phyloP scores from a whole-genome alignment of 2,797 vertebrate genomes.

The Smutsia gigantea region DNA sequence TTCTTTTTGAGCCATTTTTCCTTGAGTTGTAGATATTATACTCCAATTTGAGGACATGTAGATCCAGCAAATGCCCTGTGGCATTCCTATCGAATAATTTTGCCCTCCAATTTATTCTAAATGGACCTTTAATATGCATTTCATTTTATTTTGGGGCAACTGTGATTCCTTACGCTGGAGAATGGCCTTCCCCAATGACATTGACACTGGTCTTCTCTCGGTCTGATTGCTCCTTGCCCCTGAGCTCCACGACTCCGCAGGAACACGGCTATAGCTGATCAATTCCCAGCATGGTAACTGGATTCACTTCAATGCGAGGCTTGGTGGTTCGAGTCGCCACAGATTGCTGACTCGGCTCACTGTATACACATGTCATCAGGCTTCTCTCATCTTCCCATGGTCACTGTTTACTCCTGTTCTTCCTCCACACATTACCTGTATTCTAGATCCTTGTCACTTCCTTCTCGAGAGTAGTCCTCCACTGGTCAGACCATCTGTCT shows the following conservation, averaged over 20 bases:
- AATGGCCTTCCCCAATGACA: neutral
- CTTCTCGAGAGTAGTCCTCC: neutral
- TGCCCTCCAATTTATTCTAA: neutral
- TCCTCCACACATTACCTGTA: neutral
- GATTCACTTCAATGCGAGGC: neutral
- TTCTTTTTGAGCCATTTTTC: neutral
- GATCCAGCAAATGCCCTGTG: neutral
- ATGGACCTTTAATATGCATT: neutral
- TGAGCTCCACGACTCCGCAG: neutral
- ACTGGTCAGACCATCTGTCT: neutral
- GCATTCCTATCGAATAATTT: neutral
- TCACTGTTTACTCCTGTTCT: neutral
- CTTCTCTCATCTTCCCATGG: neutral
- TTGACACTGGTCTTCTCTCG: neutral
- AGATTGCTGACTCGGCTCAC: neutral
- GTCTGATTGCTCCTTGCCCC: neutral
- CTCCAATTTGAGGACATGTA: neutral
- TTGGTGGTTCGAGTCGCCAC: neutral
- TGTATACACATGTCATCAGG: neutral
- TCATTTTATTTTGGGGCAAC: neutral
- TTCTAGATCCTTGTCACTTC: neutral
- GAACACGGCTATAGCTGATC: neutral
- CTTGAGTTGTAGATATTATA: neutral
- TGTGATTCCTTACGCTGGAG: neutral
- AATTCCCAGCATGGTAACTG: neutral